Base-by-base conservation (phyloP, 2,113 vertebrate genomes). In the Piprites chloris region DNA sequence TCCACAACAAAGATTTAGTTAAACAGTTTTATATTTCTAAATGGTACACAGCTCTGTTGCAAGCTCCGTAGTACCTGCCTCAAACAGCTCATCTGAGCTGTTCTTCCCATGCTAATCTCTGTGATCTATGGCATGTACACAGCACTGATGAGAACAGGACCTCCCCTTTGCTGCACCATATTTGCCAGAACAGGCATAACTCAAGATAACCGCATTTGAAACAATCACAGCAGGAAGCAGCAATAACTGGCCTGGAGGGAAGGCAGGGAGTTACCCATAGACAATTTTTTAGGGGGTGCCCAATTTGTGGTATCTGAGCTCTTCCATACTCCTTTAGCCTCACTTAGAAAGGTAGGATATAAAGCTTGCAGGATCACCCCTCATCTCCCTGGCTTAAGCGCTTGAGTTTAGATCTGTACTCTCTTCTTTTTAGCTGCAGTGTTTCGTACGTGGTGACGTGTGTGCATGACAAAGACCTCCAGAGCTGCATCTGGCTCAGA, bases 191-290 rank as follows among this genome's bases (percentile, higher is more conserved):
- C 87, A 94, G 78, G 96, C 78, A 91, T 50, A 93, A 62, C 53
- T 91, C 78, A 87, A 95, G 94, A 82, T 91, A 96, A 93, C 71
- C 6, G 15, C 74, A 75, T 91, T 74, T 83, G 74, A 94, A 96
- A 95, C 86, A 87, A 91, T 91, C 93, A 77, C 78, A 91, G 87
- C 85, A 96, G 94, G 94, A 94, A 96, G 63, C 74, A 68, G 95
- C 84, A 94, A 62, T 86, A 90, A 90, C 82, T 93, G 89, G 85
- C 93, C 94, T 77, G 91, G 55, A 91, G 89, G 89, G 55, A 94
- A 95, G 50, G 75, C 78, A 74, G 91, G 91, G 95, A 93, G 85
- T 46, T 94, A 78, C 71, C 77, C 53, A 47, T 5, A 56, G 74
- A 47, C 53, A 73, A 3, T 68, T 79, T 92, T 85, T 89, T 47